Evolutionary conservation across 2,113 vertebrate genomes (phyloP), one percentile per base, ranked within the genome.

Genomic region (Aegypius monachus): DNA sequence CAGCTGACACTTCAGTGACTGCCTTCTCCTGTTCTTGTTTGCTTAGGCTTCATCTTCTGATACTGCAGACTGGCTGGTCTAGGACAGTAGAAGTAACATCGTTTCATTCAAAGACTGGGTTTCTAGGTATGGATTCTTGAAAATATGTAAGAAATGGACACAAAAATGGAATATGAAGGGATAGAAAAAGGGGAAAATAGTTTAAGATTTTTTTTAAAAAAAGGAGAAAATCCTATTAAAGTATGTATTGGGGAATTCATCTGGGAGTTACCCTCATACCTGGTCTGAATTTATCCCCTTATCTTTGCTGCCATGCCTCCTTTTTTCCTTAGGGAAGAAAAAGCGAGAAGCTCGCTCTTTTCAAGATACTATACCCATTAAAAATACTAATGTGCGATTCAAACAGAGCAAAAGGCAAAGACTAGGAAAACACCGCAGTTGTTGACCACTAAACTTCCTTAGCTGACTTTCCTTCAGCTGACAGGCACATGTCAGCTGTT

Each of bases 51-150:
- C n/a, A 9, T 50, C 29, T 15, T 34, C 48, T 7, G 29, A 40
- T 53, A 5, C 29, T 32, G 36, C 48, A 40, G 70, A 23, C 48
- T 31, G 52, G 71, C 71, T 20, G 40, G 7, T 11, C 71, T 56
- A 6, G 4, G 2, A 8, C 3, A 1, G 22, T 20, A 19, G 42
- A 10, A 34, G 29, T 34, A 32, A 55, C 40, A 43, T 5, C 2
- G 18, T 12, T 11, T 6, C 23, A 9, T 16, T 58, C 47, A 32
- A 32, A 17, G 42, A 53, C 19, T 22, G 0, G 6, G 20, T 31
- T 29, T 42, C 23, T 26, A 43, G 23, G 23, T 22, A 14, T 8
- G 1, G 29, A 13, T 23, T 40, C 42, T 15, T 25, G n/a, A 55
- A 23, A 38, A 19, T 13, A 7, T 1, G 29, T 15, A 34, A 34